Conservation (phyloP, 2,113 vertebrate genomes). For the Theristicus caerulescens region DNA sequence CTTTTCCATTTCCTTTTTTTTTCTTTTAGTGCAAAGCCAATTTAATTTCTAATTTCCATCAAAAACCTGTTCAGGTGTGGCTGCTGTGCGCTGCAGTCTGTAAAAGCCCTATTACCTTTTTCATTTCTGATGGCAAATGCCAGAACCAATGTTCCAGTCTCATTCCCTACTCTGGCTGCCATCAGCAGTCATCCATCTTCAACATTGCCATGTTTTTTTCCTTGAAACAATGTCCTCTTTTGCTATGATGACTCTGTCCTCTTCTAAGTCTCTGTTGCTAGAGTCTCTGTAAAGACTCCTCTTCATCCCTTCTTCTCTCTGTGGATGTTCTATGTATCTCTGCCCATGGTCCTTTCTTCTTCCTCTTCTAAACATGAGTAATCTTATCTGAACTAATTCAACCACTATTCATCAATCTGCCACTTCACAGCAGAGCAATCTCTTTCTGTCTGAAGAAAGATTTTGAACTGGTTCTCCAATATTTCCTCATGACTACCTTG, state of each 20-base stretch:
- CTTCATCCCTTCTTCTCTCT: not conserved
- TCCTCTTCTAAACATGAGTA: not conserved
- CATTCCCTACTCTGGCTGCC: not conserved
- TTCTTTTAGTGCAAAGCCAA: not conserved
- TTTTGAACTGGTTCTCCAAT: not conserved
- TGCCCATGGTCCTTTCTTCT: not conserved
- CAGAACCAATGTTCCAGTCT: not conserved
- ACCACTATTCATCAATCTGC: not conserved
- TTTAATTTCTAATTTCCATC: slow-evolving; percentile 19
- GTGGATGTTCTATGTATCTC: not conserved
- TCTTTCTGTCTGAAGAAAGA: not conserved
- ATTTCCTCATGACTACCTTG: not conserved
- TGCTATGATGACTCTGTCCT: not conserved
- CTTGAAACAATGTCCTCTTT: not conserved
- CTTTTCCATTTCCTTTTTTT: not conserved
- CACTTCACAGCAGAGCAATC: not conserved
- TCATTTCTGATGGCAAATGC: not conserved
- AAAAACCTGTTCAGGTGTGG: not conserved
- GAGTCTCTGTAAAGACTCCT: not conserved
- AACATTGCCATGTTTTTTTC: not conserved
- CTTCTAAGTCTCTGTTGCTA: not conserved
- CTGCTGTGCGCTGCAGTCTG: not conserved
- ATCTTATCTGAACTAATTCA: not conserved
- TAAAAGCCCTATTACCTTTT: not conserved
- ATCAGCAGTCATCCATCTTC: not conserved